Base-by-base conservation (phyloP, 2,797 vertebrate species). In the Clarias pachynema region DNA sequence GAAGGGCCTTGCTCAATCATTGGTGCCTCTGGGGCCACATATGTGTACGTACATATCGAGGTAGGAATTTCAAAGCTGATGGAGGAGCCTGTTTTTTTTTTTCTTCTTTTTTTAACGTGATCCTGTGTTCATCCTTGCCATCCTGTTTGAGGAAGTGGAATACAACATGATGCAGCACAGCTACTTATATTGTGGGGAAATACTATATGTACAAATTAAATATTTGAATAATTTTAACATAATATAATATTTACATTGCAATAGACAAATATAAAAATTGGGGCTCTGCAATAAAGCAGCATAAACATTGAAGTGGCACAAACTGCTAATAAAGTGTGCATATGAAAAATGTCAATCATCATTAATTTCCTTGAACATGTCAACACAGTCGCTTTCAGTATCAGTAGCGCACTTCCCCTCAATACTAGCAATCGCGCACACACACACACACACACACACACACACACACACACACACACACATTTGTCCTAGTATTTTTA, bases 361-460 rank as follows among this genome's bases (percentile, higher is more conserved):
- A 40, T 16, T 59, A 40, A 37, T 79, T 34, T 40, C 20, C 5
- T 15, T 78, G 10, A 78, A 78, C 73, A 31, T n/a, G 5, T 79
- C 7, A 40, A 24, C 31, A 62, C 57, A 24, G n/a, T 75, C 15
- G 10, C 31, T 24, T 78, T 78, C 5, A 60, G 56, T 37, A 78
- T 62, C 31, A 60, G 29, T 60, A 60, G 9, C 73, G 56, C 14
- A 0, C 26, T 56, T 75, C 1, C 16, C 26, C 1, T 16, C 8
- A 56, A 22, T 34, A 59, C 34, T 14, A 24, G 6, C 40, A 37
- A 37, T 5, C 37, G 4, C 4, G 34, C 56, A 59, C 18, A 59
- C 74, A 79, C 77, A 79, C 56, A 59, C 56, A 59, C 18, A 59
- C 74, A 79, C 77, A 79, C 37, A 49, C 10, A 44, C 70, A 73